Evolutionary conservation across 2,797 vertebrate species (phyloP).

Genomic region (Aotus griseimembra): DNA sequence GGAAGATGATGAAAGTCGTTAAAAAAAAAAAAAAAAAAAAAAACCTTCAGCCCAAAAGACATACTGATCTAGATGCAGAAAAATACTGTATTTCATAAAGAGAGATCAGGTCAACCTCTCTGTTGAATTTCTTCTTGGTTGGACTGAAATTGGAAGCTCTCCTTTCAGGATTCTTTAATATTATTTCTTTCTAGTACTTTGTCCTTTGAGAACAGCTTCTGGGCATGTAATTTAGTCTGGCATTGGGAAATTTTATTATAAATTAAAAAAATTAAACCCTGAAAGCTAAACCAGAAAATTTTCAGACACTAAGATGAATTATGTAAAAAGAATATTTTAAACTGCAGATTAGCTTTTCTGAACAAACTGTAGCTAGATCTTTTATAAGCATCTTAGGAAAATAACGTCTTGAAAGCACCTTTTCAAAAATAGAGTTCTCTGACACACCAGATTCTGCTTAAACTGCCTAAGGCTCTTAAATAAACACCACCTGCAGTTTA

Average conservation of each 20-base stretch:
- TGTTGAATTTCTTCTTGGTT: background rate
- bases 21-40: background rate
- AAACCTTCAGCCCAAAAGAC: background rate
- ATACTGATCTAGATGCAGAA: background rate
- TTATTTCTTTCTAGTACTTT: background rate
- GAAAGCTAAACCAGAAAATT: background rate
- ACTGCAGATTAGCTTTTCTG: background rate
- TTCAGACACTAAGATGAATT: background rate
- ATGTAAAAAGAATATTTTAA: background rate
- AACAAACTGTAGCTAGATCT: background rate
- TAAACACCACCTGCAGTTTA: background rate
- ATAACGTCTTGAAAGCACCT: background rate
- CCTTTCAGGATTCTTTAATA: background rate
- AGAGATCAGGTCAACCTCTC: background rate
- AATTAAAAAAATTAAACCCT: background rate
- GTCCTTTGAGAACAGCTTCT: background rate
- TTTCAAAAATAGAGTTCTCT: background rate
- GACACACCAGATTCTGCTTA: background rate
- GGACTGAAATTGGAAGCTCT: background rate
- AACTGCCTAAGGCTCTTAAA: background rate
- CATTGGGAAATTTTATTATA: background rate
- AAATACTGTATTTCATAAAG: background rate
- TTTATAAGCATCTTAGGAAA: constrained; percentile 16
- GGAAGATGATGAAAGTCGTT: background rate
- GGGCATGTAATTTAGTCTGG: background rate